Base-by-base conservation (phyloP, 2,888 invertebrate species). In the Philereme transversata region DNA sequence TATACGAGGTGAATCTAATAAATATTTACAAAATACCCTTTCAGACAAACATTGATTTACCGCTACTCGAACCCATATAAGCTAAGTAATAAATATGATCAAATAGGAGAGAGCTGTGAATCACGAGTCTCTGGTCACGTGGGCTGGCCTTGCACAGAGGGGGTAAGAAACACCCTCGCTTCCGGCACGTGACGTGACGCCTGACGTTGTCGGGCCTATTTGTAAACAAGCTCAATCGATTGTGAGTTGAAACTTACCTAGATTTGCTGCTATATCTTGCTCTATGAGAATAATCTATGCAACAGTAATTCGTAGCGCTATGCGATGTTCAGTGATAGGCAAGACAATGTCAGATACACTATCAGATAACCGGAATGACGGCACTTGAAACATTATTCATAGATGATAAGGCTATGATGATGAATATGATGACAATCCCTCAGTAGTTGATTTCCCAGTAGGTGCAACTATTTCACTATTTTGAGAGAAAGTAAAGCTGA, bases 221-320 rank as follows among this genome's bases (percentile, higher is more conserved):
- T 59, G 64, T 67, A 64, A 67, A 69, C 67, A 65, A 45, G 56
- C 52, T 58, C 51, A 35, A 62, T 64, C 57, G 49, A 58, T 62
- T 62, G 22, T 22, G 22, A 22, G 22, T 36, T 45, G 38, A 4
- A 41, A 51, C 36, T 51, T 47, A 11, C 35, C 6, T 4, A 40
- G 40, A 40, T 40, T 40, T 40, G 4, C 7, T 40, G 36, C 0
- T 6, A 40, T 40, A 8, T 40, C 7, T 40, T 40, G 40, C 40
- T 22, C 22, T 22, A 22, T 22, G 22, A 22, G 22, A 22, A 22
- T 22, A 22, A 22, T 22, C 22, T 22, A 22, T 22, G 22, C 22
- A 22, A 22, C 22, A 22, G 22, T 22, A 22, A 22, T 22, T 22
- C 22, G 22, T 22, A 22, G 22, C 22, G 22, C 22, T 22, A 22